Base-by-base conservation (phyloP, 2,113 vertebrate species). In the Mastomys natalensis region DNA sequence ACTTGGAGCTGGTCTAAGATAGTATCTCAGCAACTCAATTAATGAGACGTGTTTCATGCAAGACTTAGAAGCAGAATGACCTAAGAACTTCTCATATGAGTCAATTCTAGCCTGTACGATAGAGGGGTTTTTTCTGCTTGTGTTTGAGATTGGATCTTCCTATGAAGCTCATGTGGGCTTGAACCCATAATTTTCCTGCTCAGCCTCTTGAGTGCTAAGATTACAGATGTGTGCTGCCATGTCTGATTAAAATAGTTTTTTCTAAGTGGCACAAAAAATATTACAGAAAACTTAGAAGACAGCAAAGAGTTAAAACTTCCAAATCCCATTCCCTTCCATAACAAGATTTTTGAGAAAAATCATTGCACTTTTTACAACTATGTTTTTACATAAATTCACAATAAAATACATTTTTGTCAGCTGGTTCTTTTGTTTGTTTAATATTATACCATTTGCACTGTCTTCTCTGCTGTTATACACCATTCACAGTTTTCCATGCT, bases 311-410 rank as follows among this genome's bases (percentile, higher is more conserved):
- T 72, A 53, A 92, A 62, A 34, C 1, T 87, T 66, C 22, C 0
- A 93, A 91, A 89, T 51, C 9, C 3, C 1, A 82, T 15, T 24
- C 40, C 7, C 37, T 24, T 81, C 17, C 26, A 76, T 62, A 87
- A 43, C 0, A 84, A 84, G 2, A 60, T 26, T 93, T 48, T 48
- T 78, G 3, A 96, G 87, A 91, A 80, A 70, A 84, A 40, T 5
- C 31, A 77, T 48, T 17, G 29, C 51, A n/a, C 66, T 87, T 70
- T 68, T 77, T 53, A 87, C 37, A 51, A 31, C 68, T 24, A 62
- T 72, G 21, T 34, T 89, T 87, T 96, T 55, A 77, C 40, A 13
- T 51, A 87, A 40, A 87, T 80, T 97, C 64, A 76, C 6, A 92
- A 72, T 82, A 80, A 86, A 87, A 90, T 81, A 58, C 12, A 80